These are phyloP conservation scores for Pandion haliaetus DNA, from an alignment of 2,113 vertebrate genomes.

Conservation along the genomic window DNA sequence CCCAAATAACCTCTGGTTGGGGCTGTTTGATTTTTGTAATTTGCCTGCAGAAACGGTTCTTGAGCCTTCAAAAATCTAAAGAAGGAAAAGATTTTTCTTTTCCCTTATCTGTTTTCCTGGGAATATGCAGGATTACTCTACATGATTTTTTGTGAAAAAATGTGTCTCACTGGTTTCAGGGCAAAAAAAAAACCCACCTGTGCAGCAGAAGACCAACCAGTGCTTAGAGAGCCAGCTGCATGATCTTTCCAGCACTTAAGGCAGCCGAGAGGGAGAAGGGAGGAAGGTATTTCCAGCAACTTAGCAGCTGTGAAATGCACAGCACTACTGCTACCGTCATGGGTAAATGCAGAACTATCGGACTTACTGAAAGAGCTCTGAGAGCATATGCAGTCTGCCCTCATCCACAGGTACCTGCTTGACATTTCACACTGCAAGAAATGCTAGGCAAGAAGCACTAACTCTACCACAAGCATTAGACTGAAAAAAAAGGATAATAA, in stretches of 20 bases:
- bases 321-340: not conserved
- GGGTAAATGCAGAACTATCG: not conserved
- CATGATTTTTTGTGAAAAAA: not conserved
- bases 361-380: not conserved
- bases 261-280: not conserved
- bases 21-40: not conserved
- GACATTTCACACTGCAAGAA: not conserved
- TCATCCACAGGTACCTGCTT: not conserved
- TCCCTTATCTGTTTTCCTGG: not conserved
- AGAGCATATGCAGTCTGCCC: not conserved
- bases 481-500: not conserved
- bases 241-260: not conserved
- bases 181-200: accelerated
- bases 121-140: not conserved
- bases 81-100: not conserved
- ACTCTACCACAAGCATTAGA: not conserved
- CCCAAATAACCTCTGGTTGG: not conserved
- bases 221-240: not conserved
- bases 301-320: not conserved
- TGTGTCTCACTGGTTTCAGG: not conserved
- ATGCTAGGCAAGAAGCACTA: not conserved
- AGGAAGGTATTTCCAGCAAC: not conserved
- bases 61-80: not conserved
- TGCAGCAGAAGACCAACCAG: not conserved
- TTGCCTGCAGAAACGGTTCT: not conserved